Evolutionary conservation across 2,113 vertebrate species (phyloP).

Genomic region (Alligator sinensis): DNA sequence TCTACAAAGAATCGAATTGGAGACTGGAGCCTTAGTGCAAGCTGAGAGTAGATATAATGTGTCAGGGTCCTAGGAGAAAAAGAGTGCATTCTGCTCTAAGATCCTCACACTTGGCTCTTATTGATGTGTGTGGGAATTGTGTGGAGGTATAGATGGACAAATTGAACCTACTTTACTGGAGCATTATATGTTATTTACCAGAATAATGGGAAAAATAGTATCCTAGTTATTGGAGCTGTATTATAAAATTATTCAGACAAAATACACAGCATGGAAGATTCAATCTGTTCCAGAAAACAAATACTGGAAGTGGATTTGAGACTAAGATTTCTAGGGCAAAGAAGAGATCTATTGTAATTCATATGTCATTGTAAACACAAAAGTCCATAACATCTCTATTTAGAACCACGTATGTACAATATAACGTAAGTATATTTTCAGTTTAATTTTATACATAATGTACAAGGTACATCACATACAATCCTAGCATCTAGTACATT

Average conservation of each 20-base stretch:
- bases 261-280: background rate
- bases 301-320: fast-evolving
- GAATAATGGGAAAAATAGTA: background rate
- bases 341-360: background rate
- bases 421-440: background rate
- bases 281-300: background rate
- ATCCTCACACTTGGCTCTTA: background rate
- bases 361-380: background rate
- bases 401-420: background rate
- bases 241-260: background rate
- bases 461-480: background rate
- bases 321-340: background rate
- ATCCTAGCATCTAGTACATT: background rate
- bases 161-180: background rate
- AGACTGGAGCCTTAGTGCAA: background rate
- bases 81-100: background rate
- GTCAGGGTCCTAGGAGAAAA: background rate
- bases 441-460: background rate
- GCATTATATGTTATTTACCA: too few relatives aligned
- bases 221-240: background rate
- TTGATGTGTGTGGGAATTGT: background rate
- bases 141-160: background rate
- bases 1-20: background rate
- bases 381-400: background rate
- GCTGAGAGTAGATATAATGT: background rate